A percentile compares a stretch with the other conserved stretches of the same genome.
Evolutionary conservation across 1,140 invertebrate species (phyloP).

Genomic region (Penaeus indicus): DNA sequence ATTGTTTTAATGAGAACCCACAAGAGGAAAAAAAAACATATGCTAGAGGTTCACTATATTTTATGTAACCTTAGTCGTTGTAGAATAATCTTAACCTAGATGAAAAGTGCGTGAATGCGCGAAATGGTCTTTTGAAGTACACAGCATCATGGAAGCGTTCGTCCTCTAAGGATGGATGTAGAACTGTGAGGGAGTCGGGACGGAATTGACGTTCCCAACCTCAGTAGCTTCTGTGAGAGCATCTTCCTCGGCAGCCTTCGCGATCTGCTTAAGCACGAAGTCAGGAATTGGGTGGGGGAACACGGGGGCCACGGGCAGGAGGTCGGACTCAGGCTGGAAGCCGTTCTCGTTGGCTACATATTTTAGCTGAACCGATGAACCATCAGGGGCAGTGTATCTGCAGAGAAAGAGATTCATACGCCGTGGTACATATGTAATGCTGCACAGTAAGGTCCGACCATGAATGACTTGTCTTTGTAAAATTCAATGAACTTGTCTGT

Average conservation of each 20-base stretch:
- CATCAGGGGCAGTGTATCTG: slow-evolving; percentile 37
- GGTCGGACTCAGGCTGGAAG: slow-evolving; percentile 38
- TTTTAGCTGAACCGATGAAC: slow-evolving; percentile 22
- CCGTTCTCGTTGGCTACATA: slow-evolving; percentile 43
- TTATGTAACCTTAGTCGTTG: too few relatives aligned
- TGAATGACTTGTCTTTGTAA: too few relatives aligned
- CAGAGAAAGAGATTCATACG: neutral
- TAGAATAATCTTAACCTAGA: too few relatives aligned
- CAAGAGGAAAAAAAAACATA: too few relatives aligned
- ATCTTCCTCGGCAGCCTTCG: neutral
- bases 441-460: too few relatives aligned
- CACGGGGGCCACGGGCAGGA: slow-evolving; percentile 37
- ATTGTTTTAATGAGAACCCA: too few relatives aligned
- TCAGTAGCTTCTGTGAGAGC: neutral
- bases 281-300: slow-evolving; percentile 41
- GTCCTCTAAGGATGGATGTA: neutral
- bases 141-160: too few relatives aligned
- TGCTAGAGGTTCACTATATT: too few relatives aligned
- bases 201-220: neutral
- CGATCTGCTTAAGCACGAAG: slow-evolving; percentile 40
- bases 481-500: too few relatives aligned
- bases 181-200: neutral
- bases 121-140: too few relatives aligned
- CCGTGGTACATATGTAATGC: neutral
- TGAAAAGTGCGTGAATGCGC: too few relatives aligned